Conservation (phyloP, 2,888 invertebrate genomes). For the Aspidiotus destructor region DNA sequence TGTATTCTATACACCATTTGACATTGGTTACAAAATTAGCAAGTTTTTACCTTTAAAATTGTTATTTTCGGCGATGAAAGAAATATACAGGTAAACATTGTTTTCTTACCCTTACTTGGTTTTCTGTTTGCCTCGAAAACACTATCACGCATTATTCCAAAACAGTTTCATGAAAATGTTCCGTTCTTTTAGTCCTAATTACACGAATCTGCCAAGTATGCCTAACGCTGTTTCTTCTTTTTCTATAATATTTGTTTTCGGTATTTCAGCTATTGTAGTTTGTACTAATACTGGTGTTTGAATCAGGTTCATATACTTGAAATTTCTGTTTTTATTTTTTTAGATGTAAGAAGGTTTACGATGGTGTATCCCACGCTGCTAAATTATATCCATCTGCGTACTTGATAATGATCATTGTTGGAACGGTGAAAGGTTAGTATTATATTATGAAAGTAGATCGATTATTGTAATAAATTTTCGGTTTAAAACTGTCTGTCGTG, state of each 20-base stretch:
- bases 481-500: neutral
- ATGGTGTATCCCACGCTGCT: conserved; percentile 92
- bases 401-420: conserved; percentile 89
- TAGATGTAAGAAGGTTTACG: conserved; percentile 64
- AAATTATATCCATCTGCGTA: conserved; percentile 95
- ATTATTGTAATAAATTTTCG: too few relatives aligned
- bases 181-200: too few relatives aligned
- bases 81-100: conserved; percentile 70
- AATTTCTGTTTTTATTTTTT: conserved; percentile 14
- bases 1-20: conserved; percentile 97
- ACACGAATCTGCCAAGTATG: too few relatives aligned
- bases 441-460: too few relatives aligned
- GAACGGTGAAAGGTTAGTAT: conserved; percentile 59
- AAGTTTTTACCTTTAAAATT: conserved; percentile 92
- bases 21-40: conserved; percentile 89
- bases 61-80: conserved; percentile 88
- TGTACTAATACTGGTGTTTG: too few relatives aligned
- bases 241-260: too few relatives aligned
- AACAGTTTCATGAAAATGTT: too few relatives aligned
- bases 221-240: too few relatives aligned
- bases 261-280: too few relatives aligned
- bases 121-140: too few relatives aligned
- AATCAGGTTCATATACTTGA: too few relatives aligned
- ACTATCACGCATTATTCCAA: too few relatives aligned
- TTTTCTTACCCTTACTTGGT: neutral